phyloP scores from a whole-genome alignment of 2,888 invertebrate genomes.

The Glyphotaelius pellucidus region DNA sequence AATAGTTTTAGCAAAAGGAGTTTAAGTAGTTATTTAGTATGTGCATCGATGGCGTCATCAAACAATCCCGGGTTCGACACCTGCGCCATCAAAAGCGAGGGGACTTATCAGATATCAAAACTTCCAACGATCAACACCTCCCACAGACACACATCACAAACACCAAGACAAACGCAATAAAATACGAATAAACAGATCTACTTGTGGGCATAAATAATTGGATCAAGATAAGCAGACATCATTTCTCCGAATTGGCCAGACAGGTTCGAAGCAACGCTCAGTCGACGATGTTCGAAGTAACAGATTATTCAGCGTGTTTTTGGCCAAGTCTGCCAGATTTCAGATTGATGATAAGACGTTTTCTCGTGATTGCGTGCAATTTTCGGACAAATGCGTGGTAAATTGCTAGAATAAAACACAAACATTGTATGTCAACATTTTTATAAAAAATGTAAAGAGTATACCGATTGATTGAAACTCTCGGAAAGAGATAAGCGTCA shows the following conservation, averaged over 20 bases:
- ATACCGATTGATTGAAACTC: neutral
- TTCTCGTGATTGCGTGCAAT: neutral
- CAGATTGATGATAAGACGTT: neutral
- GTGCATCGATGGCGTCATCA: neutral
- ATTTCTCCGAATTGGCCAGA: neutral
- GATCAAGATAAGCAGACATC: neutral
- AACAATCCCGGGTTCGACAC: neutral
- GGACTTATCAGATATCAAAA: neutral
- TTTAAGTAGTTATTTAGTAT: neutral
- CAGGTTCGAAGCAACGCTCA: neutral
- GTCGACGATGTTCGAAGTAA: neutral
- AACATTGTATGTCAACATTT: neutral
- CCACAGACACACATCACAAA: neutral
- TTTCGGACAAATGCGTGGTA: neutral
- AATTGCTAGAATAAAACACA: neutral
- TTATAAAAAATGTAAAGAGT: neutral
- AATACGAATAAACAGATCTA: neutral
- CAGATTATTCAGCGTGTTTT: neutral
- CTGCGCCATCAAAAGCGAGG: neutral
- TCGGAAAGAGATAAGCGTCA: neutral
- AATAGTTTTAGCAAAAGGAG: no score
- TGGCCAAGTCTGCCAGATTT: neutral
- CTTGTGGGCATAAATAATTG: neutral
- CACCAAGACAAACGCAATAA: neutral
- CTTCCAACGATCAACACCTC: neutral